phyloP scores from a whole-genome alignment of 2,888 invertebrate species.

The Drosophila mulleri region DNA sequence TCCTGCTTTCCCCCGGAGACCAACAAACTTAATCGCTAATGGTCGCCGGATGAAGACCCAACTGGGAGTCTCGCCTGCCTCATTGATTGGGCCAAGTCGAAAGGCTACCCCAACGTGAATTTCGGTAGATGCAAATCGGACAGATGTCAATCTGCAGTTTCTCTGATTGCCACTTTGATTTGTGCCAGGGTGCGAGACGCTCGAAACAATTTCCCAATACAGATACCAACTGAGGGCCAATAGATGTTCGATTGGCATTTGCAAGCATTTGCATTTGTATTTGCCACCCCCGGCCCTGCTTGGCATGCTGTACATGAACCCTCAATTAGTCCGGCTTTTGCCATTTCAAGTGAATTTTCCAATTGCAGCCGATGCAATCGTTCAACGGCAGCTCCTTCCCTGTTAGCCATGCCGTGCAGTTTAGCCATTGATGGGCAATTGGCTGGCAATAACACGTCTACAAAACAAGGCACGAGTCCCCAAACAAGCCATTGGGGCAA shows the following conservation, averaged over 20 bases:
- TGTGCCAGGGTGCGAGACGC: conserved; percentile 26
- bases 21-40: conserved; percentile 82
- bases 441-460: conserved; percentile 46
- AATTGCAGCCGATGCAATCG: conserved; percentile 41
- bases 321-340: conserved; percentile 51
- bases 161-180: conserved; percentile 68
- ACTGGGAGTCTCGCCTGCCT: conserved; percentile 52
- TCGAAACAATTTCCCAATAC: conserved; percentile 3
- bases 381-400: conserved; percentile 19
- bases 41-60: conserved; percentile 66
- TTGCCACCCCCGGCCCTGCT: conserved; percentile 3
- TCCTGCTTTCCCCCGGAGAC: conserved; percentile 60
- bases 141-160: conserved; percentile 76
- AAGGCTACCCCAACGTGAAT: conserved; percentile 45
- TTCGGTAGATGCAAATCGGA: conserved; percentile 66
- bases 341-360: conserved; percentile 51
- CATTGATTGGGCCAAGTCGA: conserved; percentile 53
- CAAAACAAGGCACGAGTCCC: conserved; percentile 22
- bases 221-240: conserved; percentile 8
- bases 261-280: conserved; percentile 48
- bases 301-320: conserved; percentile 30
- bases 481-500: conserved; percentile 10
- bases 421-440: conserved; percentile 42
- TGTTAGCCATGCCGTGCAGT: conserved; percentile 27
- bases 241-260: conserved; percentile 23